phyloP scores from a whole-genome alignment of 2,113 vertebrate genomes.

The Syngnathoides biaculeatus region DNA sequence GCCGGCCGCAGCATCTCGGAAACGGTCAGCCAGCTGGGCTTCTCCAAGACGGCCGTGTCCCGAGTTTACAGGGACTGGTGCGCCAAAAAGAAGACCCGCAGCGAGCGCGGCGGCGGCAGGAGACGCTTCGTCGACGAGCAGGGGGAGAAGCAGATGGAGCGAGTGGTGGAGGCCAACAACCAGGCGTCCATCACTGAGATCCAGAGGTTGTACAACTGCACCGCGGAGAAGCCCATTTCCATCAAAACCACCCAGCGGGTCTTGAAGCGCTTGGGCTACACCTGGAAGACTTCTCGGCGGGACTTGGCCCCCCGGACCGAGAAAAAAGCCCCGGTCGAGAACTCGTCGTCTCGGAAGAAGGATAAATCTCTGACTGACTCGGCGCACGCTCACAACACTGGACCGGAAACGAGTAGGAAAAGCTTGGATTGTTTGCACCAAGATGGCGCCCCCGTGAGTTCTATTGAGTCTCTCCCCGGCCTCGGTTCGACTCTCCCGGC shows the following conservation, averaged over 20 bases:
- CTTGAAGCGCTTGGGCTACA: constrained; percentile 38
- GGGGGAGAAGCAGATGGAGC: constrained; percentile 26
- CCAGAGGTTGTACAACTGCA: constrained; percentile 36
- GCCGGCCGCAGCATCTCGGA: constrained; percentile 32
- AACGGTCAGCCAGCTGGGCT: constrained; percentile 18
- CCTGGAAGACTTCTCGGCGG: constrained; percentile 5
- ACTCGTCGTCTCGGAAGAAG: constrained; percentile 1
- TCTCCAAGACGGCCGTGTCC: constrained; percentile 33
- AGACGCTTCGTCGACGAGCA: constrained; percentile 33
- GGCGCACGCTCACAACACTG: background rate
- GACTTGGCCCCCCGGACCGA: constrained; percentile 8
- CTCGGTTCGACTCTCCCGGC: background rate
- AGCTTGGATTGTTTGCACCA: background rate
- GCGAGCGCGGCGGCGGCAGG: constrained; percentile 29
- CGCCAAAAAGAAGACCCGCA: constrained; percentile 28
- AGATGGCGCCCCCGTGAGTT: background rate
- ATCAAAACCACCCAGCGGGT: constrained; percentile 30
- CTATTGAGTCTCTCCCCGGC: background rate
- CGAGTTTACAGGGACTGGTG: constrained; percentile 40
- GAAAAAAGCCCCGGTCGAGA: constrained; percentile 1
- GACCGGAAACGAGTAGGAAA: background rate
- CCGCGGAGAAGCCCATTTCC: constrained; percentile 28
- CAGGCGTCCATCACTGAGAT: constrained; percentile 25
- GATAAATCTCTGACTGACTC: background rate
- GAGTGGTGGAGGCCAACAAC: constrained; percentile 32